phyloP scores from a whole-genome alignment of 2,888 invertebrate genomes.

The Yponomeuta plumbellus region DNA sequence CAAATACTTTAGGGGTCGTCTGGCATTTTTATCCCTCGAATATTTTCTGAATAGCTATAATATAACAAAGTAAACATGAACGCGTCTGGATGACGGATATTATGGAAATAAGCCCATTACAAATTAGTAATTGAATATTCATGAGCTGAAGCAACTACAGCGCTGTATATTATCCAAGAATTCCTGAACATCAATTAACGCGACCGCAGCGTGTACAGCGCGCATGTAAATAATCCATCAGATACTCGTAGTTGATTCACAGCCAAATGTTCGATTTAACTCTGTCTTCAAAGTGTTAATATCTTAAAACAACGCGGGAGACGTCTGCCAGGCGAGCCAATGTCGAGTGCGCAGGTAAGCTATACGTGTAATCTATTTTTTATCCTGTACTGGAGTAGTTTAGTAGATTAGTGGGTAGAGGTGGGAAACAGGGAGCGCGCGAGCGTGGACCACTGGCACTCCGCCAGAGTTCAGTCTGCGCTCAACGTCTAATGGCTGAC shows the following conservation, averaged over 20 bases:
- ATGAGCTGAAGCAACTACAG: constrained; percentile 13
- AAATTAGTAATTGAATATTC: constrained; percentile 15
- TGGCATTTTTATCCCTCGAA: constrained; percentile 23
- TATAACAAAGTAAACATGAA: constrained; percentile 16
- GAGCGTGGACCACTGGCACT: constrained; percentile 54
- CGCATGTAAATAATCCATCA: constrained; percentile 50
- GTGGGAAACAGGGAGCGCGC: constrained; percentile 37
- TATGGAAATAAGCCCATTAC: constrained; percentile 24
- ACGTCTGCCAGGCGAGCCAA: constrained; percentile 30
- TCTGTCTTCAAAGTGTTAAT: constrained; percentile 31
- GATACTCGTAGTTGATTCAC: constrained; percentile 44
- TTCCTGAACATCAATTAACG: constrained; percentile 41
- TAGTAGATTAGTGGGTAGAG: constrained; percentile 40
- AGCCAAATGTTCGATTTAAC: constrained; percentile 42
- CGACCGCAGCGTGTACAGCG: constrained; percentile 33
- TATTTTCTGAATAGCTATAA: constrained; percentile 33
- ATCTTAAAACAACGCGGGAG: constrained; percentile 27
- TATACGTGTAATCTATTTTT: neutral
- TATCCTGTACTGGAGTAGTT: constrained; percentile 20
- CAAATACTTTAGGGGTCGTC: constrained; percentile 45
- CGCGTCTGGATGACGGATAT: constrained; percentile 20
- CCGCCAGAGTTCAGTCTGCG: constrained; percentile 37
- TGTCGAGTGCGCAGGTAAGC: constrained; percentile 14
- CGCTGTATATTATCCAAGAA: constrained; percentile 23
- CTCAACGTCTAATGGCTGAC: constrained; percentile 53